Percentiles rank a stretch among this genome's conserved stretches.
These are phyloP conservation scores for Lepus timidus DNA, from an alignment of 2,113 vertebrate species.

Conservation along the genomic window DNA sequence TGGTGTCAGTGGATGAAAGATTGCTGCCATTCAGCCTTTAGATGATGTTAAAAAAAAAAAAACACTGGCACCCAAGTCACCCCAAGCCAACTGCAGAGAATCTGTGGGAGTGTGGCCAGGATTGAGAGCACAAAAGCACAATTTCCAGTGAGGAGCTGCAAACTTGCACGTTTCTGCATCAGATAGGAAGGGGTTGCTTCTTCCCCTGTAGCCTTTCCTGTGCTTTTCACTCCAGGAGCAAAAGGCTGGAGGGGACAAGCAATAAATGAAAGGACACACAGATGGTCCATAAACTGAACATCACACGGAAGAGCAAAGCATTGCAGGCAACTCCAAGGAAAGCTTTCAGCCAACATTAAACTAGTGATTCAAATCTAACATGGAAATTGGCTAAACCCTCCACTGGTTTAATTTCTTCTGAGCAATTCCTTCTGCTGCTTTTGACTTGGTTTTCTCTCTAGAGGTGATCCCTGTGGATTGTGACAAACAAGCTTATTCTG, in stretches of 20 bases:
- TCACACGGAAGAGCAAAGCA: neutral
- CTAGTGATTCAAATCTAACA: neutral
- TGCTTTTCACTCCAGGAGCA: neutral
- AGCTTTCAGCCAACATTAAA: neutral
- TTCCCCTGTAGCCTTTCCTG: neutral
- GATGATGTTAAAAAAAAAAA: too few species aligned
- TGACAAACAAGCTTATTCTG: constrained; percentile 43
- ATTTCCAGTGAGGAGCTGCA: neutral
- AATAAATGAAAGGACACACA: neutral
- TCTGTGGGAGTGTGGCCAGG: neutral
- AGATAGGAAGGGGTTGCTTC: neutral
- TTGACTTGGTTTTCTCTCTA: constrained; percentile 7
- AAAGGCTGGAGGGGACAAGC: neutral
- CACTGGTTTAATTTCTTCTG: neutral
- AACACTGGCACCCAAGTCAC: neutral
- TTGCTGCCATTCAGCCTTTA: too few species aligned
- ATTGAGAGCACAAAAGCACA: neutral
- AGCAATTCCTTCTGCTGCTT: neutral
- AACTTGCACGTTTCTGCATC: neutral
- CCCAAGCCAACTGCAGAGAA: neutral
- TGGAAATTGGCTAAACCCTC: neutral
- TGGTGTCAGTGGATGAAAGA: too few species aligned
- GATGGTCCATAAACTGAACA: neutral
- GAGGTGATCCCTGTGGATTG: neutral
- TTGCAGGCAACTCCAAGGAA: neutral